These are phyloP conservation scores for Drosophila vallismaia DNA, from an alignment of 2,888 invertebrate genomes.

Conservation along the genomic window DNA sequence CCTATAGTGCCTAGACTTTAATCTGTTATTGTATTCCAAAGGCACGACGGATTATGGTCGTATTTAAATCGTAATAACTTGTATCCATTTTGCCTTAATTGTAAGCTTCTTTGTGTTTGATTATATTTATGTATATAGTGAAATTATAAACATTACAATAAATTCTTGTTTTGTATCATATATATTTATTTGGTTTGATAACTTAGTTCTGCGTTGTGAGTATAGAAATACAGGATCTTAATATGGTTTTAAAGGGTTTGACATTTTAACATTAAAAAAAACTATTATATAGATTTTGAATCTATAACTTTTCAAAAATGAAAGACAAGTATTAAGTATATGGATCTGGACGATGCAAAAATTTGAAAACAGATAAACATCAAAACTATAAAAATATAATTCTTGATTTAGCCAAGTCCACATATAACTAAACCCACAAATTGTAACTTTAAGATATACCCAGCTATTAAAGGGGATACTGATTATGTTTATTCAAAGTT, in stretches of 20 bases:
- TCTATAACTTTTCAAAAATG: too few relatives aligned
- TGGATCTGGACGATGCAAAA: too few relatives aligned
- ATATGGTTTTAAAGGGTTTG: too few relatives aligned
- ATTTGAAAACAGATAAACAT: too few relatives aligned
- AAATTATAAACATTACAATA: not conserved
- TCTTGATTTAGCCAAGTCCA: too few relatives aligned
- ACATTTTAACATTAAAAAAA: too few relatives aligned
- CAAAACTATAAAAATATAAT: too few relatives aligned
- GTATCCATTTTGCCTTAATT: constrained; percentile 9
- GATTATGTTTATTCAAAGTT: constrained; percentile 44
- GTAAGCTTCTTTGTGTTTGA: constrained; percentile 4
- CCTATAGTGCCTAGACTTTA: constrained; percentile 21
- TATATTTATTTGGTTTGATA: too few relatives aligned
- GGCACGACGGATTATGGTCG: constrained; percentile 9
- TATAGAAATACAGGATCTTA: too few relatives aligned
- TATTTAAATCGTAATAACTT: constrained; percentile 13
- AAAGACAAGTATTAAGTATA: too few relatives aligned
- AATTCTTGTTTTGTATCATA: not conserved
- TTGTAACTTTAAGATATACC: constrained; percentile 5
- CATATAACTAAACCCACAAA: not conserved
- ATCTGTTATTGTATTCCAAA: constrained; percentile 70
- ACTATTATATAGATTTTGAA: too few relatives aligned
- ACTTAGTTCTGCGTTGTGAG: too few relatives aligned
- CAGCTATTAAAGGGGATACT: constrained; percentile 16
- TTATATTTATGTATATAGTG: not conserved